Base-by-base conservation (phyloP, 2,888 invertebrate species). In the Cataglyphis cursor region DNA sequence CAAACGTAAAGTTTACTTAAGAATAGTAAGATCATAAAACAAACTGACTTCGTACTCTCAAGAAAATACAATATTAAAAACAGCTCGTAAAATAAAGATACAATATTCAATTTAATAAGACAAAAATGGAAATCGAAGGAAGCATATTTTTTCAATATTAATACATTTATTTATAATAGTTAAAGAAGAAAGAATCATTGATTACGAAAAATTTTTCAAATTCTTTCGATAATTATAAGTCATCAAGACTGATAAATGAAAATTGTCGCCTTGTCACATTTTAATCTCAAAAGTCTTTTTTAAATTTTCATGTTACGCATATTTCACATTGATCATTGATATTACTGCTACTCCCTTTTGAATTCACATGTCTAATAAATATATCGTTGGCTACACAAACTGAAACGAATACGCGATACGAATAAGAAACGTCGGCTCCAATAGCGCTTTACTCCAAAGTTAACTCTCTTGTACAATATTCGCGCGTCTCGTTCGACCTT, bases 391-490 rank as follows among this genome's bases (percentile, higher is more conserved):
- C 18, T 78, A 18, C 70, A 44, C 44, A 70, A 78, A 70, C 78
- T 70, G 59, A 78, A 61, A 78, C 59, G 78, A 66, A 78, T 70
- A 78, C 70, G 70, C 78, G 44, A 12, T 44, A 59, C 70, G 78
- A 59, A 78, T 70, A 59, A 59, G 59, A 70, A 78, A 59, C 70
- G 59, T 70, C 70, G 70, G 12, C 59, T 70, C 41, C 41, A 48
- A 70, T 68, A 35, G 44, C 35, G 70, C 24, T 12, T 78, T n/a
- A 59, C 35, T 48, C 59, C 59, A 1, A 70, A 70, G 59, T 70
- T 78, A 78, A 78, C 78, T 78, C 70, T 70, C 31, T 31, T 31
- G 78, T 72, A 72, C 59, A 78, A 78, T 78, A 78, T 78, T 78
- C 78, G 78, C 72, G 59, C 78, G 72, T 51, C 65, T 83, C 82